Conservation (phyloP, 2,113 vertebrate genomes). For the Columba livia region DNA sequence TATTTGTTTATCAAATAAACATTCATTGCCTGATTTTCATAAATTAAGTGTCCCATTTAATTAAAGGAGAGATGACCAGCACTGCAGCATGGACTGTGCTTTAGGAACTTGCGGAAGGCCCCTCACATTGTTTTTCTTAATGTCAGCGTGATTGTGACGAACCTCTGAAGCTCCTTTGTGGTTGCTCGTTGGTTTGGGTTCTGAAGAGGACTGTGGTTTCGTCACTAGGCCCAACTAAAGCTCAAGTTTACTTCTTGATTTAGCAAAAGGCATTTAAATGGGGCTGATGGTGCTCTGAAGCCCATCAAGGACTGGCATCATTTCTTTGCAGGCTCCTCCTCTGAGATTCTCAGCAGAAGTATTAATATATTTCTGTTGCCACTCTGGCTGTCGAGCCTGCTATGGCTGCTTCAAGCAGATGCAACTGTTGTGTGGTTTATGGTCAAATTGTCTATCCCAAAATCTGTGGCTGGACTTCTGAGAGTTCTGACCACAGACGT, state of each 20-base stretch:
- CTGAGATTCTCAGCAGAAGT: background rate
- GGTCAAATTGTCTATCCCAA: background rate
- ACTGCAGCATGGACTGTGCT: background rate
- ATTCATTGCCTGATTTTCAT: background rate
- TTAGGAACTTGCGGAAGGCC: background rate
- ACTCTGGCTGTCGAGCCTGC: background rate
- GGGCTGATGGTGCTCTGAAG: background rate
- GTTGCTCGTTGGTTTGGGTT: background rate
- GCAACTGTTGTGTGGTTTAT: no score
- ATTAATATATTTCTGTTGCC: background rate
- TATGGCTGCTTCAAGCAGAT: no score
- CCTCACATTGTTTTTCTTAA: background rate
- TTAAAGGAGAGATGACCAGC: background rate
- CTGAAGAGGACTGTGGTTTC: background rate
- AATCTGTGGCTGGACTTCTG: background rate
- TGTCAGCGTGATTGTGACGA: background rate
- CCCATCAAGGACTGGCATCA: no score
- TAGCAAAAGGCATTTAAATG: background rate
- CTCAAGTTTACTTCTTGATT: background rate
- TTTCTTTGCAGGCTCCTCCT: background rate
- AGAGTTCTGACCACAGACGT: background rate
- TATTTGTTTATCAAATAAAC: background rate
- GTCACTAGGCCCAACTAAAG: background rate
- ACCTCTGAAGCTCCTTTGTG: background rate
- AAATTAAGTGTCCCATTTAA: background rate